Percentiles rank a stretch among this genome's conserved stretches.
These are phyloP conservation scores for Muscidifurax raptorellus DNA, from an alignment of 1,140 invertebrate species.

Conservation along the genomic window DNA sequence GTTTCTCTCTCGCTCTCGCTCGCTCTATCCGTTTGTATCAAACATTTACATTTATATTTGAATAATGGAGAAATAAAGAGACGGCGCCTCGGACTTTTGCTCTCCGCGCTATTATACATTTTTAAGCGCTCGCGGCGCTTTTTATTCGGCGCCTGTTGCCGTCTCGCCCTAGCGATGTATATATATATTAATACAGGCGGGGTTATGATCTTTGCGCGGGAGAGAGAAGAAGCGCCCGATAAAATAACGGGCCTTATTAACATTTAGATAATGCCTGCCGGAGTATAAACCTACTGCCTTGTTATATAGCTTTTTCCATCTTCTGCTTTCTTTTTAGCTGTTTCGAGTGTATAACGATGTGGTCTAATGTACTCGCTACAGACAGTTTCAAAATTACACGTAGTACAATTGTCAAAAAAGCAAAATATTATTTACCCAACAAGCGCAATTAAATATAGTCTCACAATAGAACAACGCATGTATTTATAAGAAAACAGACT, in stretches of 20 bases:
- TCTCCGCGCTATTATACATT: constrained; percentile 62
- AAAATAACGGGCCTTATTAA: constrained; percentile 64
- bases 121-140: constrained; percentile 72
- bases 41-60: constrained; percentile 77
- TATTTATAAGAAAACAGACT: constrained; percentile 22
- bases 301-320: neutral
- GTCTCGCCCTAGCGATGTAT: neutral
- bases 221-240: constrained; percentile 3
- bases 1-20: constrained; percentile 58
- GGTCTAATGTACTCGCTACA: too few relatives aligned
- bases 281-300: constrained; percentile 40
- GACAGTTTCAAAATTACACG: too few relatives aligned
- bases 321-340: neutral
- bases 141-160: constrained; percentile 60
- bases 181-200: constrained; percentile 17
- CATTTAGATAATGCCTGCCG: constrained; percentile 72
- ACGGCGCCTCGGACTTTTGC: constrained; percentile 63
- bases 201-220: constrained; percentile 51
- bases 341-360: neutral
- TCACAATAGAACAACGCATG: neutral
- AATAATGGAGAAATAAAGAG: constrained; percentile 76
- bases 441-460: neutral
- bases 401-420: neutral
- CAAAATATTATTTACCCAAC: neutral
- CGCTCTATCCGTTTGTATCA: constrained; percentile 76